Base-by-base conservation (phyloP, 2,888 invertebrate species). In the Drosophila buzzatii region DNA sequence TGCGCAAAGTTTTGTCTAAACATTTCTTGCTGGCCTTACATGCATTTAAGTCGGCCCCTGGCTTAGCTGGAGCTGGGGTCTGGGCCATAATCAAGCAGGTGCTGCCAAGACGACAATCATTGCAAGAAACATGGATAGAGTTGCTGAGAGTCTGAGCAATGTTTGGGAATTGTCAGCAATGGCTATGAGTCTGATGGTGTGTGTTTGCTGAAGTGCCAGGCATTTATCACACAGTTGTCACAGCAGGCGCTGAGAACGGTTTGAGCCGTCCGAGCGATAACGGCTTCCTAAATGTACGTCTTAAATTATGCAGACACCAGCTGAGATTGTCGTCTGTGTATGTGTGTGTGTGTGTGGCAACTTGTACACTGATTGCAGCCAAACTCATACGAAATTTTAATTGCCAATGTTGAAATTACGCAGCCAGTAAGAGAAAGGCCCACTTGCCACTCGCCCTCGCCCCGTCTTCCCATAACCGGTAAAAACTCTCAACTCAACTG, bases 351-450 rank as follows among this genome's bases (percentile, higher is more conserved):
- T 62, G 47, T 39, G 16, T 60, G 41, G 71, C 60, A 81, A 80
- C 74, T 89, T 78, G 69, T 76, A 79, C 81, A 75, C 85, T 90
- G 91, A 90, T 90, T 90, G 91, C 91, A 87, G 77, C 82, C 91
- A 90, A 91, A 91, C 91, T 90, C 89, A 85, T 90, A 84, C 86
- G 73, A 89, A 90, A 91, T 91, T 91, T 91, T 89, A 91, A 91
- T 90, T 90, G 90, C 85, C 90, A 90, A 89, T 91, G 90, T 78
- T 78, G 82, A 89, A 90, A 81, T 88, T 84, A 78, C 82, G 78
- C 74, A 89, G 77, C 68, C 79, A 73, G 64, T 68, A 44, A 70
- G n/a, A 57, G 55, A n/a, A 20, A 44, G 64, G 41, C 47, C 63
- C 49, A 9, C 61, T 23, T 23, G 23, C 23, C n/a, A n/a, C n/a